Evolutionary conservation across 2,797 vertebrate genomes (phyloP), one percentile per base, ranked within the genome.

Genomic region (Mycteria americana): DNA sequence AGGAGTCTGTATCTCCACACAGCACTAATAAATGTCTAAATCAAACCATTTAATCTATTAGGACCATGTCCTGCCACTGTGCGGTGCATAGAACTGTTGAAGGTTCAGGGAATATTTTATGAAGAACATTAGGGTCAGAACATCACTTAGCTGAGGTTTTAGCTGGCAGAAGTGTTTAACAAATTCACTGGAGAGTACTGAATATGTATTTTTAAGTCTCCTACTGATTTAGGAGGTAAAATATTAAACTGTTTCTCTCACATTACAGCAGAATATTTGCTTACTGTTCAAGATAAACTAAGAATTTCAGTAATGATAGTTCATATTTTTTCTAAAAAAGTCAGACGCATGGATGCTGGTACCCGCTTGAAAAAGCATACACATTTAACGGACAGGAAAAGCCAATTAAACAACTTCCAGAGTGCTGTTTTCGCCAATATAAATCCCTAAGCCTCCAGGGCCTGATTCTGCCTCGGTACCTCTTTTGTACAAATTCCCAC

Each of bases 251-350:
- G n/a, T 46, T 88, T 85, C 30, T 76, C 48, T 92, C 46, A 43
- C 27, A 57, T 92, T 76, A 89, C 64, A 95, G 87, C 67, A 85
- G 56, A 35, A 84, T 46, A 43, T 59, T 93, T 95, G 43, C 28
- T 93, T 85, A 73, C 39, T 94, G 35, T 41, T 92, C 87, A 94
- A 93, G 90, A 94, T 24, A 88, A 91, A 91, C 60, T 91, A 39
- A 87, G 84, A 59, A 92, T 90, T 75, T 94, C 37, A 67, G 33
- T 46, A 94, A 60, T 17, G n/a, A 75, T 73, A 72, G 24, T 24
- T 87, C 74, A 81, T 77, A 31, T 72, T 94, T 87, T 56, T 92
- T 41, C 37, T 80, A 69, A 89, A 67, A 57, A 84, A 65, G 27
- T n/a, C 48, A 95, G 85, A 51, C n/a, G 69, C 60, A 50, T 15